Conservation (phyloP, 2,888 invertebrate genomes). For the Eupithecia abbreviata region DNA sequence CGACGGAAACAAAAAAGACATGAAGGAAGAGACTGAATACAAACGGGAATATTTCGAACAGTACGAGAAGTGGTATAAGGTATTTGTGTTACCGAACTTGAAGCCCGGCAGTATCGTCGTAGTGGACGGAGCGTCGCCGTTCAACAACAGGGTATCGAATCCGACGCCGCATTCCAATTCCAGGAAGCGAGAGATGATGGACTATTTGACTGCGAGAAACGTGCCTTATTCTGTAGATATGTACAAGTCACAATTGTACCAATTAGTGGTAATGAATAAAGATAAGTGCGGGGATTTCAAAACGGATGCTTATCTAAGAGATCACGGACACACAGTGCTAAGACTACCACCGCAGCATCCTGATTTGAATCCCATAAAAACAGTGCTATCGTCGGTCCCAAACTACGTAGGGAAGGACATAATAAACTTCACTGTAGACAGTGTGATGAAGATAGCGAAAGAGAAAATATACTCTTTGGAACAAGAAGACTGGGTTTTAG, state of each 20-base stretch:
- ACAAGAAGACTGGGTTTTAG: constrained; percentile 48
- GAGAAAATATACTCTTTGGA: constrained; percentile 48
- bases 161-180: constrained; percentile 51
- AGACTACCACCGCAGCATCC: constrained; percentile 49
- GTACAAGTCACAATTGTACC: constrained; percentile 53
- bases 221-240: constrained; percentile 50
- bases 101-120: constrained; percentile 52
- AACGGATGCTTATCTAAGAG: constrained; percentile 47
- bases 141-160: constrained; percentile 50
- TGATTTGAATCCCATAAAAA: constrained; percentile 50
- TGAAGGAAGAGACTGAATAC: constrained; percentile 49
- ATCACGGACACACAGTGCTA: constrained; percentile 49
- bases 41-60: constrained; percentile 51
- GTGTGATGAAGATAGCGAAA: constrained; percentile 51
- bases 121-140: constrained; percentile 49
- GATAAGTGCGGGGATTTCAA: constrained; percentile 52
- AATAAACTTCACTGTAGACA: constrained; percentile 44
- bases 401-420: constrained; percentile 49
- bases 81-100: constrained; percentile 48
- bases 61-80: constrained; percentile 52
- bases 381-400: constrained; percentile 42
- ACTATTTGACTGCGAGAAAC: constrained; percentile 49
- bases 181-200: constrained; percentile 52
- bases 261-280: constrained; percentile 49
- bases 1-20: constrained; percentile 50